phyloP scores from a whole-genome alignment of 2,888 invertebrate species.

The Diarsia mendica region DNA sequence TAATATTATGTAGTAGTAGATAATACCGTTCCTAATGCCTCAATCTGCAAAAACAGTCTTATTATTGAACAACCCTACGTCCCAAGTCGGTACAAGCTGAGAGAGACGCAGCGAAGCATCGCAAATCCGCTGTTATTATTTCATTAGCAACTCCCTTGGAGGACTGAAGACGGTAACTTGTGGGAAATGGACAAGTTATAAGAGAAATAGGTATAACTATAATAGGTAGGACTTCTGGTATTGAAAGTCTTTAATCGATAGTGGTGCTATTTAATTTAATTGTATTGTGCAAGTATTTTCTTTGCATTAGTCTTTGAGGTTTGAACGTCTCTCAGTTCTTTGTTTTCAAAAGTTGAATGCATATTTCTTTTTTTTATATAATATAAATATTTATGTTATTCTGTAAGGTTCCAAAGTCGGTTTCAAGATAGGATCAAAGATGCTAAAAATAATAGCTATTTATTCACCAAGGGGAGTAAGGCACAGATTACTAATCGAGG shows the following conservation, averaged over 20 bases:
- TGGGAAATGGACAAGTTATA: conserved; percentile 47
- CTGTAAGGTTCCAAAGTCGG: too few species aligned
- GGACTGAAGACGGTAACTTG: conserved; percentile 40
- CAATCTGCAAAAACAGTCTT: neutral
- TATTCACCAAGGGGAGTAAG: too few species aligned
- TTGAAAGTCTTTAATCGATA: neutral
- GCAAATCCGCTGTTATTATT: conserved; percentile 64
- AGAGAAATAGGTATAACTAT: conserved; percentile 8
- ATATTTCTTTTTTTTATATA: too few species aligned
- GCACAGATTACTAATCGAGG: too few species aligned
- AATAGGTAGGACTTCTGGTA: neutral
- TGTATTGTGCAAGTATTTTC: neutral
- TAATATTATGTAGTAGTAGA: too few species aligned
- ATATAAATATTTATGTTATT: too few species aligned
- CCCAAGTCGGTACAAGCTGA: conserved; percentile 21
- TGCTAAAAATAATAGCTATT: too few species aligned
- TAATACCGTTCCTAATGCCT: too few species aligned
- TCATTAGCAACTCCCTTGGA: conserved; percentile 59
- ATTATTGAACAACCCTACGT: conserved; percentile 10
- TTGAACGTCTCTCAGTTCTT: neutral
- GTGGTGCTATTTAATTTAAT: too few species aligned
- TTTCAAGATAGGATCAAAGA: too few species aligned
- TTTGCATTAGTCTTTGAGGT: neutral
- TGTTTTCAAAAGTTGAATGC: too few species aligned
- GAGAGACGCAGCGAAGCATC: conserved; percentile 46